phyloP scores from a whole-genome alignment of 2,113 vertebrate species.

The Atherinomorus stipes region DNA sequence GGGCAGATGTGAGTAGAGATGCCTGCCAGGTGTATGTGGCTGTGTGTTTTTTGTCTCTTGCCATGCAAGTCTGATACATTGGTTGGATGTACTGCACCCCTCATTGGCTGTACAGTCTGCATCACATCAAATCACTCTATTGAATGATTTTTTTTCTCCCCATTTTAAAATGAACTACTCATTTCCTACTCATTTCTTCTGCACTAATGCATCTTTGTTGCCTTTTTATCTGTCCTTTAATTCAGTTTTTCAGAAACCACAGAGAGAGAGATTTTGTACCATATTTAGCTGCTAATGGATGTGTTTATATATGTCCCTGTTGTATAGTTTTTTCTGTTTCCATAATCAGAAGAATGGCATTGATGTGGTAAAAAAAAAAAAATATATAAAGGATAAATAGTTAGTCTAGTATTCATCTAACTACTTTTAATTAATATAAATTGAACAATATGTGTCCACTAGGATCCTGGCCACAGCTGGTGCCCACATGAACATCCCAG shows the following conservation, averaged over 20 bases:
- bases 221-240: conserved; percentile 34
- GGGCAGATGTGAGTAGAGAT: conserved; percentile 74
- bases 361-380: neutral
- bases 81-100: conserved; percentile 42
- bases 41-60: conserved; percentile 63
- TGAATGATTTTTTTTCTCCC: conserved; percentile 8
- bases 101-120: conserved; percentile 23
- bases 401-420: neutral
- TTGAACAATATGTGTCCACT: conserved; percentile 54
- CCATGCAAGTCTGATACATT: conserved; percentile 39
- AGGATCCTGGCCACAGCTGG: conserved; percentile 97
- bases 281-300: conserved; percentile 38
- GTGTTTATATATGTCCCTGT: conserved; percentile 29
- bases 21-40: conserved; percentile 74
- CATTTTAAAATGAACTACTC: conserved; percentile 24
- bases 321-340: conserved; percentile 33
- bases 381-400: neutral
- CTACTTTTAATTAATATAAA: neutral
- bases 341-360: conserved; percentile 7
- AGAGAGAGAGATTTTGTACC: conserved; percentile 10
- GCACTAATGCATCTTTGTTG: conserved; percentile 25
- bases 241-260: conserved; percentile 13
- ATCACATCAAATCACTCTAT: conserved; percentile 12
- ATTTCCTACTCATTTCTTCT: conserved; percentile 27
- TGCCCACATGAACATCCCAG: conserved; percentile 98